Conservation (phyloP, 2,797 vertebrate species). For the Lagodon rhomboides region DNA sequence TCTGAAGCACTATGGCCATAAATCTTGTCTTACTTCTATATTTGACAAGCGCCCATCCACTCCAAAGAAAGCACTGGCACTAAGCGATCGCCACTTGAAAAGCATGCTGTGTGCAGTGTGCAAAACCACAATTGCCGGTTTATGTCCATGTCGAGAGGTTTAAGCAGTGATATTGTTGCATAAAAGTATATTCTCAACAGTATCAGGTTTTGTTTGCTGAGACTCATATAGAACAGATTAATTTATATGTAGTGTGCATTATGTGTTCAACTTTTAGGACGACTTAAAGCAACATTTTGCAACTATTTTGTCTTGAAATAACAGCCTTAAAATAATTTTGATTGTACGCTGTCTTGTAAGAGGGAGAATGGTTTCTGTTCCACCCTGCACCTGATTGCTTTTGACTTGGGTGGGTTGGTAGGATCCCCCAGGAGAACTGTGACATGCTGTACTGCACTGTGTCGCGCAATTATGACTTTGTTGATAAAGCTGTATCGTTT, state of each 20-base stretch:
- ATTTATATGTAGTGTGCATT: slow-evolving; percentile 48
- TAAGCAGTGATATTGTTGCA: slow-evolving; percentile 78
- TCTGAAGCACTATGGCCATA: slow-evolving; percentile 74
- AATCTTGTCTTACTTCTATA: slow-evolving; percentile 82
- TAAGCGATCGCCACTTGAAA: slow-evolving; percentile 77
- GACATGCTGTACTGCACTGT: no score
- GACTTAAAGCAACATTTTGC: no score
- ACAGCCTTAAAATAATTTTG: no score
- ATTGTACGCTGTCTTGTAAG: no score
- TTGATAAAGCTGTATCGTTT: no score
- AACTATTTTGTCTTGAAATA: no score
- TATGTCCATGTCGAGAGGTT: slow-evolving; percentile 64
- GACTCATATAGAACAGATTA: slow-evolving; percentile 72
- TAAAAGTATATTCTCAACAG: slow-evolving; percentile 75
- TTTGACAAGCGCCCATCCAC: slow-evolving; percentile 76
- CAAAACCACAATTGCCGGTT: slow-evolving; percentile 87
- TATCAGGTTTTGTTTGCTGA: slow-evolving; percentile 82
- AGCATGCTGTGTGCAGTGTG: slow-evolving; percentile 74
- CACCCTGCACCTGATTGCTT: no score
- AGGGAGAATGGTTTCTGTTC: no score
- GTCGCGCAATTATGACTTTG: no score
- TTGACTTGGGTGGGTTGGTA: no score
- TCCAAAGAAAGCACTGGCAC: slow-evolving; percentile 87
- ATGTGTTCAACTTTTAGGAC: background rate
- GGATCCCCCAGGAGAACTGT: no score